These are phyloP conservation scores for Yponomeuta malinellus DNA, from an alignment of 2,888 invertebrate genomes.

Conservation along the genomic window DNA sequence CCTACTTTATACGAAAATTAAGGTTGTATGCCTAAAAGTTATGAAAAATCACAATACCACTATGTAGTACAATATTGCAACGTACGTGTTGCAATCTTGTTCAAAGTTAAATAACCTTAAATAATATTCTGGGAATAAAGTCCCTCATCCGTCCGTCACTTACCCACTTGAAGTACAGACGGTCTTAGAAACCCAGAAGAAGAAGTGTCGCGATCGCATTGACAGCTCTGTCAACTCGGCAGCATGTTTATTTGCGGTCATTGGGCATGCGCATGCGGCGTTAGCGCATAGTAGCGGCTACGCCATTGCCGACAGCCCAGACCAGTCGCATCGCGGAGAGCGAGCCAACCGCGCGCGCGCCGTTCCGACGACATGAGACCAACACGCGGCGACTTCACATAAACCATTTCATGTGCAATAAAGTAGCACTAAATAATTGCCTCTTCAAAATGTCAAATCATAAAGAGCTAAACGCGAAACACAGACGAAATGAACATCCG, in stretches of 20 bases:
- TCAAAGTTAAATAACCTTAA: too few relatives aligned
- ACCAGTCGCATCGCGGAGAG: neutral
- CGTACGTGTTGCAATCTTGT: too few relatives aligned
- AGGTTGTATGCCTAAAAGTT: too few relatives aligned
- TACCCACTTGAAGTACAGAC: too few relatives aligned
- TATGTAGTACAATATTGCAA: too few relatives aligned
- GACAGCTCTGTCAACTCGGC: neutral
- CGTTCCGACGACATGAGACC: neutral
- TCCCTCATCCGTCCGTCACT: too few relatives aligned
- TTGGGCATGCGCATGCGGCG: neutral
- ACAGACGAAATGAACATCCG: slow-evolving; percentile 54
- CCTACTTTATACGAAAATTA: too few relatives aligned
- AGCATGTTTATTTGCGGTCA: neutral
- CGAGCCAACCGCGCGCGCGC: neutral
- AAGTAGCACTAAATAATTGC: neutral
- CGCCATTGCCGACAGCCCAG: neutral
- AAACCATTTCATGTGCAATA: neutral
- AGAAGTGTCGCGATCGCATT: neutral
- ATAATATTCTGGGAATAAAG: too few relatives aligned
- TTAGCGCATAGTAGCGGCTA: neutral
- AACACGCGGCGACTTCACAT: neutral
- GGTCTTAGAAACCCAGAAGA: neutral
- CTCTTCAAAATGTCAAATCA: slow-evolving; percentile 48
- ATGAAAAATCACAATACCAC: too few relatives aligned
- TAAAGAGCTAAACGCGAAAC: slow-evolving; percentile 56